Conservation (phyloP, 2,888 invertebrate species). For the Cantharis nigra region DNA sequence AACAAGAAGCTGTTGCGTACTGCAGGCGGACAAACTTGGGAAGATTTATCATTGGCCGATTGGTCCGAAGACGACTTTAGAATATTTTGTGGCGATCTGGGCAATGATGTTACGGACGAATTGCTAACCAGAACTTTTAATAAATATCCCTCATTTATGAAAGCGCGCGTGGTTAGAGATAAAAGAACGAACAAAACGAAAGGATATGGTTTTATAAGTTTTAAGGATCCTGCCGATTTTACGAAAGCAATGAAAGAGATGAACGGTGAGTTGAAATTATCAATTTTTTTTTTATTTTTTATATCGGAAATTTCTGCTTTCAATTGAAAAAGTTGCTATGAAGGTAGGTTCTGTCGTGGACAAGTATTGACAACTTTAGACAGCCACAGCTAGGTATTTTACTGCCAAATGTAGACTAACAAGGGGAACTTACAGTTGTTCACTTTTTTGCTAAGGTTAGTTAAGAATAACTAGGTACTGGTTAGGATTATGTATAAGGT, state of each 20-base stretch:
- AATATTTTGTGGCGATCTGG: slow-evolving; percentile 98
- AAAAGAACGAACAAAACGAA: slow-evolving; percentile 97
- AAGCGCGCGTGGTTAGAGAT: slow-evolving; percentile 94
- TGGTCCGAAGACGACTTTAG: slow-evolving; percentile 99
- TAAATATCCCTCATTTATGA: slow-evolving; percentile 90
- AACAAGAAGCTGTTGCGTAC: slow-evolving; percentile 79
- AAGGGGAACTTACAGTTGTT: too few species aligned
- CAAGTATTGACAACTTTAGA: not conserved
- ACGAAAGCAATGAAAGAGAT: slow-evolving; percentile 99
- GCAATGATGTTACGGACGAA: slow-evolving; percentile 99
- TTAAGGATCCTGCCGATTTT: slow-evolving; percentile 96
- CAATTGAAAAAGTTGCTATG: not conserved
- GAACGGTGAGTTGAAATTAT: slow-evolving; percentile 76
- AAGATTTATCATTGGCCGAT: slow-evolving; percentile 89
- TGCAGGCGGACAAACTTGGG: slow-evolving; percentile 96
- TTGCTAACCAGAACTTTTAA: slow-evolving; percentile 94
- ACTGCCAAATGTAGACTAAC: too few species aligned
- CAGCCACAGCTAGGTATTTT: too few species aligned
- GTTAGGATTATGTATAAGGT: too few species aligned
- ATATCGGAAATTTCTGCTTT: too few species aligned
- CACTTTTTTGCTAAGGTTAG: too few species aligned
- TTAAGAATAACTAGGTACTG: too few species aligned
- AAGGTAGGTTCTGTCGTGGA: not conserved
- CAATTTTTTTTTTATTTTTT: too few species aligned
- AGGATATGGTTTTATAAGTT: slow-evolving; percentile 98